A percentile compares a stretch with the other conserved stretches of the same genome.
These are phyloP conservation scores for Neoascia interrupta DNA, from an alignment of 2,888 invertebrate species.

Conservation along the genomic window DNA sequence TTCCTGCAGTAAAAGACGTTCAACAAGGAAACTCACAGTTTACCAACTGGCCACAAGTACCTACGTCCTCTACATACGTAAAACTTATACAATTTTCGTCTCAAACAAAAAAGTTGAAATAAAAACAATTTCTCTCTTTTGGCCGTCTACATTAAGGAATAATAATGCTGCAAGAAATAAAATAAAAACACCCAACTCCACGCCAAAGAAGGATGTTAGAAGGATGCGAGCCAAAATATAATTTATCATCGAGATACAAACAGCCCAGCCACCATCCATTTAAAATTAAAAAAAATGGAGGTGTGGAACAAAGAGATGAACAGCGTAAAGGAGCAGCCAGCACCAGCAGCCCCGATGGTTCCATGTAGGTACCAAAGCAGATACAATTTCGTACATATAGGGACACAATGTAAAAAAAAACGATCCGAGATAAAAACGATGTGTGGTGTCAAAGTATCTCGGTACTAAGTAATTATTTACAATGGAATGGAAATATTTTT, in stretches of 20 bases:
- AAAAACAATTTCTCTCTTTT: slow-evolving; percentile 39
- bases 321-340: slow-evolving; percentile 27
- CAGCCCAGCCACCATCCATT: slow-evolving; percentile 40
- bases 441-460: slow-evolving; percentile 57
- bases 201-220: slow-evolving; percentile 60
- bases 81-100: slow-evolving; percentile 26
- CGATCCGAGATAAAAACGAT: slow-evolving; percentile 56
- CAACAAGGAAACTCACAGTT: neutral
- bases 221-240: slow-evolving; percentile 68
- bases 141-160: slow-evolving; percentile 23
- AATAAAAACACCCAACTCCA: slow-evolving; percentile 24
- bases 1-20: slow-evolving; percentile 33
- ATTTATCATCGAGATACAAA: slow-evolving; percentile 67
- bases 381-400: slow-evolving; percentile 37
- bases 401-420: slow-evolving; percentile 7
- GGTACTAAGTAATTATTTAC: slow-evolving; percentile 68
- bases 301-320: slow-evolving; percentile 56
- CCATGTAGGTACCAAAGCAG: slow-evolving; percentile 51
- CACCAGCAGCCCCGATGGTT: slow-evolving; percentile 18
- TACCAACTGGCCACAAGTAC: slow-evolving; percentile 34
- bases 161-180: slow-evolving; percentile 4
- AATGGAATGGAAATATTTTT: slow-evolving; percentile 61
- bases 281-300: slow-evolving; percentile 44
- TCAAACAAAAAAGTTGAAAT: slow-evolving; percentile 29
- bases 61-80: neutral